Evolutionary conservation across 2,797 vertebrate genomes (phyloP).

Genomic region (Hephaestus fuliginosus): DNA sequence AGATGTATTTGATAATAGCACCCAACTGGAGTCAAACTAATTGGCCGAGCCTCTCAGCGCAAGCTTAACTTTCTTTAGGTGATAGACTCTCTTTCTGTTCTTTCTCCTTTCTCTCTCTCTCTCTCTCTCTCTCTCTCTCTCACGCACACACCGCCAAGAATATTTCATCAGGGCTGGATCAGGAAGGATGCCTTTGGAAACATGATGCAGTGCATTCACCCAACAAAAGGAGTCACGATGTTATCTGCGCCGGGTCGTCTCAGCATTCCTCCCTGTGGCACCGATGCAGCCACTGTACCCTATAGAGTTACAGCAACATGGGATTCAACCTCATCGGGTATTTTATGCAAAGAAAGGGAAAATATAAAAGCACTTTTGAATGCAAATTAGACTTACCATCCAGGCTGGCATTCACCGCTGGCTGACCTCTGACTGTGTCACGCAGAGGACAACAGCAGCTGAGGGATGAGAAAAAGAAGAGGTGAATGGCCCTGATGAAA

Average conservation of each 20-base stretch:
- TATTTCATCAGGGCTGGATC: conserved; percentile 77
- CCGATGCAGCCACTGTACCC: conserved; percentile 39
- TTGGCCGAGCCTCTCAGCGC: neutral
- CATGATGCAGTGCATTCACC: conserved; percentile 71
- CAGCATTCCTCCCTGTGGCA: conserved; percentile 58
- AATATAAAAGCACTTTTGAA: conserved; percentile 61
- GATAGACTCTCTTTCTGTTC: neutral
- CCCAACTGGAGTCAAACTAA: neutral
- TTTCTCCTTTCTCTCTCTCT: neutral
- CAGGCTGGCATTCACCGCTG: conserved; percentile 54
- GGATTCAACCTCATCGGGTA: conserved; percentile 36
- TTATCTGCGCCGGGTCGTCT: conserved; percentile 59
- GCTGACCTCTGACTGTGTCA: conserved; percentile 61
- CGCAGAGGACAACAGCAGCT: conserved; percentile 45
- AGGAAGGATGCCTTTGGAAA: conserved; percentile 75
- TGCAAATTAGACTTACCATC: conserved; percentile 59
- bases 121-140: neutral
- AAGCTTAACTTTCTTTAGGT: conserved; percentile 6
- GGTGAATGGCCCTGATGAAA: conserved; percentile 67
- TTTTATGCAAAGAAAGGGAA: conserved; percentile 39
- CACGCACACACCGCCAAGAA: conserved; percentile 56
- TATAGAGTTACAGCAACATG: conserved; percentile 48
- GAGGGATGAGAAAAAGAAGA: conserved; percentile 31
- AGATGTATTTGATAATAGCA: conserved; percentile 8
- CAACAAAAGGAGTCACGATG: conserved; percentile 67